Conservation (phyloP, 2,888 invertebrate species). For the Frankliniella fusca region DNA sequence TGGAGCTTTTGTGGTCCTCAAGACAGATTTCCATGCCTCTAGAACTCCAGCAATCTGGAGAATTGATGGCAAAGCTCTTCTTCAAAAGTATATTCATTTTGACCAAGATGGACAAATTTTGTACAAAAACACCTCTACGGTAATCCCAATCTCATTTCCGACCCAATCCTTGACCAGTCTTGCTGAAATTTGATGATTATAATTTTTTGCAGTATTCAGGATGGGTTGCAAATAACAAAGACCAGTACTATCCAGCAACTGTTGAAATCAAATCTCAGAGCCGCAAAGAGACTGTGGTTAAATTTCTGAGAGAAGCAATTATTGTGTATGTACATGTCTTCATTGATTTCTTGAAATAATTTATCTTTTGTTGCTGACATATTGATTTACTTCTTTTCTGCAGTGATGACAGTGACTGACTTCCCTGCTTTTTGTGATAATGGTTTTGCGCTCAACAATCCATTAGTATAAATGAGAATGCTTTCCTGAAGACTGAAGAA, state of each 20-base stretch:
- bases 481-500: not conserved
- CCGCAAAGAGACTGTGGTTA: conserved; percentile 51
- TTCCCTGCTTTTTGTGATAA: not conserved
- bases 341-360: not conserved
- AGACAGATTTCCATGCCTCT: conserved; percentile 59
- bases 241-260: conserved; percentile 57
- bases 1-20: conserved; percentile 62
- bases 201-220: conserved; percentile 55
- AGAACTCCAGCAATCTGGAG: conserved; percentile 64
- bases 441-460: not conserved
- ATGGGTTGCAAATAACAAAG: conserved; percentile 58
- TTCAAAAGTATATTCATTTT: conserved; percentile 64
- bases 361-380: not conserved
- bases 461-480: too few relatives aligned
- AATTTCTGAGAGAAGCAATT: conserved; percentile 47
- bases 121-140: conserved; percentile 61
- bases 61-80: conserved; percentile 62
- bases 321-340: conserved; percentile 37
- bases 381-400: not conserved
- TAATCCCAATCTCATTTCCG: conserved; percentile 42
- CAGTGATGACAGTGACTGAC: conserved; percentile 1
- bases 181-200: conserved; percentile 28
- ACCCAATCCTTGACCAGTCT: not conserved
- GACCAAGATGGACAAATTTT: conserved; percentile 56
- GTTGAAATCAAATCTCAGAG: conserved; percentile 52